These are phyloP conservation scores for Cyclura pinguis DNA, from an alignment of 2,797 vertebrate species.

Conservation along the genomic window DNA sequence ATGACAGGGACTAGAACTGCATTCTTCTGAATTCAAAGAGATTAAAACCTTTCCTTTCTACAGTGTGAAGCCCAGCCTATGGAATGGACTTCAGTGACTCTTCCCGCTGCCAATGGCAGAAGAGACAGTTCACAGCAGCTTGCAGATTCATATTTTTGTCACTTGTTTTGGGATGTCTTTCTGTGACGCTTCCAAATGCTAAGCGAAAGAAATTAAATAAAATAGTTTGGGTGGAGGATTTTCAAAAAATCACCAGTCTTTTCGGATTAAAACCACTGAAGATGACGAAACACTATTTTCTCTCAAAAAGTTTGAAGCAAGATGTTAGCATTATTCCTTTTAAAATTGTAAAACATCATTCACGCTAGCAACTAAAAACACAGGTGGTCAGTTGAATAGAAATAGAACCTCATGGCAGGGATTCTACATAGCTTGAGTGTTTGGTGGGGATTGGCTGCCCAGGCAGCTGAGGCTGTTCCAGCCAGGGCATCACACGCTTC, in stretches of 20 bases:
- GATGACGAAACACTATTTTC: not conserved
- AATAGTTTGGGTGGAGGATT: not conserved
- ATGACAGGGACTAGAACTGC: not conserved
- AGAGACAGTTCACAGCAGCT: not conserved
- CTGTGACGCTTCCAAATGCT: not conserved
- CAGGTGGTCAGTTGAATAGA: not conserved
- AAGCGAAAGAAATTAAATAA: not conserved
- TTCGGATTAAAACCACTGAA: not conserved
- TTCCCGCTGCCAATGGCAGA: not conserved
- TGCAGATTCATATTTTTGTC: not conserved
- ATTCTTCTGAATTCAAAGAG: not conserved
- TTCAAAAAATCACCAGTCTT: not conserved
- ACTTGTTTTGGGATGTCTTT: not conserved
- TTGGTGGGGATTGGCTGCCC: not conserved
- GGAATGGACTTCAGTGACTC: not conserved
- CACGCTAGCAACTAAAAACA: not conserved
- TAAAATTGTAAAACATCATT: not conserved
- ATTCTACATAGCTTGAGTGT: not conserved
- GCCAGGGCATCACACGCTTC: not conserved
- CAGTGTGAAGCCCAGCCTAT: not conserved
- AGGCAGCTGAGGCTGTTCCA: not conserved
- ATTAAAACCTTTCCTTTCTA: not conserved
- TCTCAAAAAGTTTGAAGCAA: not conserved
- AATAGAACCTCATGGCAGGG: not conserved
- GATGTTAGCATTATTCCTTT: not conserved